Percentiles rank a stretch among this genome's conserved stretches.
These are phyloP conservation scores for Ictalurus punctatus DNA, from an alignment of 2,113 vertebrate species.

Conservation along the genomic window DNA sequence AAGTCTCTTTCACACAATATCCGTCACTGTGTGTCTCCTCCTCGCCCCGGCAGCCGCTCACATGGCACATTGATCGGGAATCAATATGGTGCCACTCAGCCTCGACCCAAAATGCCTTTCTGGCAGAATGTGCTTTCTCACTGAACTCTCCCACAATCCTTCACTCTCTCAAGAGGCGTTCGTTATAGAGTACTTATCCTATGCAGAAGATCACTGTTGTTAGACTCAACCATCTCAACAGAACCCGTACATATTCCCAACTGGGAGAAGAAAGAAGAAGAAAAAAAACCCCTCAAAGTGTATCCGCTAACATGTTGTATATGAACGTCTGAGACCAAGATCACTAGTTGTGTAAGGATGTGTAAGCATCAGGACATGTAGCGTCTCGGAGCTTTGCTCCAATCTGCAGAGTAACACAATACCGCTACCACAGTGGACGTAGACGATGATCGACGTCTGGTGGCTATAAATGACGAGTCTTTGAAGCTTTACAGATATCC, in stretches of 20 bases:
- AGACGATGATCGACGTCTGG: neutral
- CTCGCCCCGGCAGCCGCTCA: conserved; percentile 45
- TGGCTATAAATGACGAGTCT: neutral
- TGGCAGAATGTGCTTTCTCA: conserved; percentile 52
- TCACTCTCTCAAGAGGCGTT: conserved; percentile 10
- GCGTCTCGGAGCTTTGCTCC: conserved; percentile 37
- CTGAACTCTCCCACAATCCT: conserved; percentile 42
- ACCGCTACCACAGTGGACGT: conserved; percentile 39
- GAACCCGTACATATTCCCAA: neutral
- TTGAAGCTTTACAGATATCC: neutral
- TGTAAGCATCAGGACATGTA: conserved; percentile 13
- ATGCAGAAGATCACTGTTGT: conserved; percentile 3
- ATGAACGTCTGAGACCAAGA: neutral
- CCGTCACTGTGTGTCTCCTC: conserved; percentile 27
- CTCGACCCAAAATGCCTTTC: conserved; percentile 55
- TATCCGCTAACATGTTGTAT: neutral
- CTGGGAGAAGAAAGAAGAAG: neutral
- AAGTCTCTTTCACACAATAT: conserved; percentile 48
- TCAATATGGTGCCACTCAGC: conserved; percentile 64
- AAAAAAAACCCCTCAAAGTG: too few species aligned
- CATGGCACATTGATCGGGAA: conserved; percentile 57
- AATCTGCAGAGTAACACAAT: conserved; percentile 56
- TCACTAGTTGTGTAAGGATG: neutral
- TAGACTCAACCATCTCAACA: neutral
- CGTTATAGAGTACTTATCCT: neutral